Conservation (phyloP, 2,888 invertebrate species). For the Magallana nippona region DNA sequence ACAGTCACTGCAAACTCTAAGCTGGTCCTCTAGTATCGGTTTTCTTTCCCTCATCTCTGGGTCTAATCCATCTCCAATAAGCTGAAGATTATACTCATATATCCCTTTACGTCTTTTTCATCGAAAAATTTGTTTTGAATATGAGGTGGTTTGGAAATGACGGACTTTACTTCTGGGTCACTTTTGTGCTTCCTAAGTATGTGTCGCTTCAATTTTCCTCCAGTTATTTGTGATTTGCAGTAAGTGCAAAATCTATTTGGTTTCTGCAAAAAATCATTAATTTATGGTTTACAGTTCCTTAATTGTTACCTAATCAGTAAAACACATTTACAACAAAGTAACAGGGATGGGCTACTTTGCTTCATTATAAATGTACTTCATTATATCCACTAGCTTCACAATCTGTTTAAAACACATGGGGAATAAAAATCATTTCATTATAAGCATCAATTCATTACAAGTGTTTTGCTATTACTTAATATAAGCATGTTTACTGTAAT, state of each 20-base stretch:
- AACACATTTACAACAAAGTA: too few relatives aligned
- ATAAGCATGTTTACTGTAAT: too few relatives aligned
- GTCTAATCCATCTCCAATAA: slow-evolving; percentile 36
- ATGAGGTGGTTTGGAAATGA: slow-evolving; percentile 35
- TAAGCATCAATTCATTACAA: too few relatives aligned
- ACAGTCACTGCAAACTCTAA: slow-evolving; percentile 43
- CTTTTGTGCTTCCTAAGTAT: slow-evolving; percentile 42
- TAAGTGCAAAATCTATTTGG: slow-evolving; percentile 40
- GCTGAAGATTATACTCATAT: slow-evolving; percentile 39
- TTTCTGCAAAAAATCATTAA: slow-evolving; percentile 38
- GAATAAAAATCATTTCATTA: too few relatives aligned
- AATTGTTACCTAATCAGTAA: background rate
- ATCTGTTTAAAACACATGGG: too few relatives aligned
- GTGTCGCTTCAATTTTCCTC: slow-evolving; percentile 48
- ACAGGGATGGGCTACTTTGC: too few relatives aligned
- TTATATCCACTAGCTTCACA: too few relatives aligned
- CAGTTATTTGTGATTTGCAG: slow-evolving; percentile 42
- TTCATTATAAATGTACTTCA: too few relatives aligned
- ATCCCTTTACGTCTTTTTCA: slow-evolving; percentile 44
- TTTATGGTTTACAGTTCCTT: background rate
- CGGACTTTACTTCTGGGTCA: slow-evolving; percentile 39
- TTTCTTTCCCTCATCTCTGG: slow-evolving; percentile 46
- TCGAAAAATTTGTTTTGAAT: slow-evolving; percentile 40
- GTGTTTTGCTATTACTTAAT: too few relatives aligned
- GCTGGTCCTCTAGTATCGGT: slow-evolving; percentile 34